phyloP scores from a whole-genome alignment of 2,888 invertebrate species.

The Spisula subtruncata region DNA sequence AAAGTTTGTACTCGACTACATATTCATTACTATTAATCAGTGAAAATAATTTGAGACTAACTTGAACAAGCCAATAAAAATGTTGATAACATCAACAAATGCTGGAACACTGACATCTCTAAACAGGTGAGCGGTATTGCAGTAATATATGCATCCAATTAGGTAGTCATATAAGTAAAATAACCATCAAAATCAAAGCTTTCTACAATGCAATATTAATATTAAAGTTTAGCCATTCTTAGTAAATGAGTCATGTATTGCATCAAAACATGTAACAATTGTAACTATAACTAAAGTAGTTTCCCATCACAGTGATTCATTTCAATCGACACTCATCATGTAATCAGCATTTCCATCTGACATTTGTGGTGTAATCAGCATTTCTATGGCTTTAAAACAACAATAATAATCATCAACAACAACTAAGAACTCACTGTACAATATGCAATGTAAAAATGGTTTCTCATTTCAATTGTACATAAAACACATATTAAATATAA shows the following conservation, averaged over 20 bases:
- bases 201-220: too few relatives aligned
- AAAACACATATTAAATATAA: slow-evolving; percentile 37
- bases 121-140: neutral
- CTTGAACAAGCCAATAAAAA: slow-evolving; percentile 25
- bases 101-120: neutral
- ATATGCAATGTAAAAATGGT: slow-evolving; percentile 53
- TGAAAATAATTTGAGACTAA: slow-evolving; percentile 52
- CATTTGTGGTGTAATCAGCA: slow-evolving; percentile 22
- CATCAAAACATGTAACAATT: too few relatives aligned
- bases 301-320: neutral
- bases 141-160: too few relatives aligned
- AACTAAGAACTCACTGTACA: slow-evolving; percentile 45
- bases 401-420: slow-evolving; percentile 49
- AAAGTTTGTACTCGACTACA: slow-evolving; percentile 34
- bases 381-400: slow-evolving; percentile 28
- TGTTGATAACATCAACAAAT: neutral
- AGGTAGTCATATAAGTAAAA: too few relatives aligned
- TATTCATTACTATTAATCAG: slow-evolving; percentile 38
- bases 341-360: too few relatives aligned
- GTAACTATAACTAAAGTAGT: too few relatives aligned
- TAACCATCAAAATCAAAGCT: too few relatives aligned
- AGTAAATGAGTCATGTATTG: too few relatives aligned
- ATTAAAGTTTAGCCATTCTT: too few relatives aligned
- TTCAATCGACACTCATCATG: neutral
- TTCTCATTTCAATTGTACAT: slow-evolving; percentile 46